Conservation (phyloP, 1,140 invertebrate species). For the Achatina immaculata region DNA sequence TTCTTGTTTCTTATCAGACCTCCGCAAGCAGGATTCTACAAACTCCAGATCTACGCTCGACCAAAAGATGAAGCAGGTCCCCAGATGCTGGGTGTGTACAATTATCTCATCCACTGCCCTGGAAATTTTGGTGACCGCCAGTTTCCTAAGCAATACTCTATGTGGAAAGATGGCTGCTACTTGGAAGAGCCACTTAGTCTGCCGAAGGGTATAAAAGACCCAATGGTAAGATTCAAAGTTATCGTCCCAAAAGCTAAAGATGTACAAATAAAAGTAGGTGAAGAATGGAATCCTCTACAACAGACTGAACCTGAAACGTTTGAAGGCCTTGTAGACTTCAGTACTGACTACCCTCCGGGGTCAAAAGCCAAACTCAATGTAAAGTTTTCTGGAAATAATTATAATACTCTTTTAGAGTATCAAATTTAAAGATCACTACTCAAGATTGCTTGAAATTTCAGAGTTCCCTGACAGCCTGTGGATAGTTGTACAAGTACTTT, state of each 20-base stretch:
- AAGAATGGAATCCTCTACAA: conserved; percentile 68
- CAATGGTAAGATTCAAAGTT: conserved; percentile 55
- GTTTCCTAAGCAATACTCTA: conserved; percentile 69
- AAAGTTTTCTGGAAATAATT: conserved; percentile 60
- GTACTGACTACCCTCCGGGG: conserved; percentile 50
- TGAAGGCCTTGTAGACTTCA: conserved; percentile 61
- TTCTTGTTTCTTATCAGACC: conserved; percentile 63
- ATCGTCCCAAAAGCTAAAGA: conserved; percentile 58
- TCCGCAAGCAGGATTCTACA: conserved; percentile 66
- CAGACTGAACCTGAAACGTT: conserved; percentile 56
- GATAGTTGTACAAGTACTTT: too few relatives aligned
- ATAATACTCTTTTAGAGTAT: conserved; percentile 63
- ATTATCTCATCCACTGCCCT: conserved; percentile 66
- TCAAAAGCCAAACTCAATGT: conserved; percentile 64
- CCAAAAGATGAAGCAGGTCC: conserved; percentile 65
- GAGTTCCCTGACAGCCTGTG: too few relatives aligned
- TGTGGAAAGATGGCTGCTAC: conserved; percentile 70
- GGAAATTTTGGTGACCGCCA: conserved; percentile 38
- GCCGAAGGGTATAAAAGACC: conserved; percentile 51
- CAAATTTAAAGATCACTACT: conserved; percentile 57
- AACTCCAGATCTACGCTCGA: conserved; percentile 70
- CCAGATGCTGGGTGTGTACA: conserved; percentile 68
- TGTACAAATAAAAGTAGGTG: conserved; percentile 63
- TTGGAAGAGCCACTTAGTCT: conserved; percentile 64
- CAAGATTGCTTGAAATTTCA: too few relatives aligned